Evolutionary conservation across 2,113 vertebrate species (phyloP).

Genomic region (Cynopterus brachyotis): DNA sequence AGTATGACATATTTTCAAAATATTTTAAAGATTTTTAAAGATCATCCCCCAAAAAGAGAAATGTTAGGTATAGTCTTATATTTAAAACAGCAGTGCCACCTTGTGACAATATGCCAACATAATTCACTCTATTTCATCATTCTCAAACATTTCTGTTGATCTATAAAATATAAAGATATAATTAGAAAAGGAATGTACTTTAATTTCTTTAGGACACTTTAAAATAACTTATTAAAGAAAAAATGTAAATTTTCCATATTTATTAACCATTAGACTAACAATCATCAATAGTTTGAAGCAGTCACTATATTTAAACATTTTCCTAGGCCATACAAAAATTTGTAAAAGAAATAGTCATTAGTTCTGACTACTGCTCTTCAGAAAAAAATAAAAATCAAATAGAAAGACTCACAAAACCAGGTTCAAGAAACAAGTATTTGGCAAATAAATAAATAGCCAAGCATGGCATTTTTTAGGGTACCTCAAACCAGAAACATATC

Average conservation of each 20-base stretch:
- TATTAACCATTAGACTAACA: not conserved
- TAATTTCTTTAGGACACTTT: not conserved
- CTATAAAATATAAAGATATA: not conserved
- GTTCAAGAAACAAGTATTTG: not conserved
- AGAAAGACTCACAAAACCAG: not conserved
- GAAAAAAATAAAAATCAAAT: not conserved
- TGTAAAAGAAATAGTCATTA: not conserved
- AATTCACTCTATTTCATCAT: not conserved
- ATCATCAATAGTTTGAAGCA: not conserved
- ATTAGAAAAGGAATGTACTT: not conserved
- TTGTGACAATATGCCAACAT: slow-evolving; percentile 70
- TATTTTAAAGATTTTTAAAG: slow-evolving; percentile 32
- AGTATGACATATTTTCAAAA: not conserved
- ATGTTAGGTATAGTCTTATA: not conserved
- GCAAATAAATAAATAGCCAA: not conserved
- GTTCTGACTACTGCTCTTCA: not conserved
- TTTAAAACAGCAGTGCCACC: slow-evolving; percentile 82
- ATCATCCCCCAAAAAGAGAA: not conserved
- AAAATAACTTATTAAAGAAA: not conserved
- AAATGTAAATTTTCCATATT: not conserved
- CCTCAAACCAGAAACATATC: not conserved
- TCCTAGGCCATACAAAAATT: not conserved
- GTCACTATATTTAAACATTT: not conserved
- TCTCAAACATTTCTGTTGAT: not conserved
- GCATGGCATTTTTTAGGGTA: not conserved